Percentiles rank a stretch among this genome's conserved stretches.
phyloP scores from a whole-genome alignment of 2,797 vertebrate genomes.

The Cossypha caffra region DNA sequence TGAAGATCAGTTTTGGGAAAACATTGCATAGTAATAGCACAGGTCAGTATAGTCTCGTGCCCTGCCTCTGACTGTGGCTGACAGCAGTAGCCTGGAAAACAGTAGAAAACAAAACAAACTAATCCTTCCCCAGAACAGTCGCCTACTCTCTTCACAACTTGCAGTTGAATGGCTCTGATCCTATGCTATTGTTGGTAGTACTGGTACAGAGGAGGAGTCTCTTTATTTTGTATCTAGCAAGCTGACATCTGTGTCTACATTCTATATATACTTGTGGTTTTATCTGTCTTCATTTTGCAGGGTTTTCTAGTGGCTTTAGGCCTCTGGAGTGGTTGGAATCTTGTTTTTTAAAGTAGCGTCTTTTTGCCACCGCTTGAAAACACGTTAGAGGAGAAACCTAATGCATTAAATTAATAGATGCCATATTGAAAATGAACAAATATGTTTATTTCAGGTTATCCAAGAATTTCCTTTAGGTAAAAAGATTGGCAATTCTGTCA shows the following conservation, averaged over 20 bases:
- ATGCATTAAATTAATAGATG: neutral
- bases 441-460: neutral
- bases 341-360: neutral
- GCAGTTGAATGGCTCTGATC: neutral
- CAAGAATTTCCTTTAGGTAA: neutral
- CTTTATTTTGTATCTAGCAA: neutral
- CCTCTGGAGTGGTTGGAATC: neutral
- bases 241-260: neutral
- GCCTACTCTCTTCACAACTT: neutral
- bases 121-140: neutral
- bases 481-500: neutral
- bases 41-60: neutral
- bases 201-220: neutral
- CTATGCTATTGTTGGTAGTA: neutral
- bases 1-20: neutral
- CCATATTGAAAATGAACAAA: neutral
- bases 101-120: neutral
- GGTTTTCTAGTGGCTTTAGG: neutral
- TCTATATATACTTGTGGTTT: neutral
- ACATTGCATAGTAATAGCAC: rapidly evolving
- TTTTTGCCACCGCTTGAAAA: neutral
- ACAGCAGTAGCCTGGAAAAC: neutral
- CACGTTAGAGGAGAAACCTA: neutral
- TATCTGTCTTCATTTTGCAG: neutral
- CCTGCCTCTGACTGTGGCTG: neutral